phyloP scores from a whole-genome alignment of 1,140 invertebrate species.

The Dendroctonus ponderosae region DNA sequence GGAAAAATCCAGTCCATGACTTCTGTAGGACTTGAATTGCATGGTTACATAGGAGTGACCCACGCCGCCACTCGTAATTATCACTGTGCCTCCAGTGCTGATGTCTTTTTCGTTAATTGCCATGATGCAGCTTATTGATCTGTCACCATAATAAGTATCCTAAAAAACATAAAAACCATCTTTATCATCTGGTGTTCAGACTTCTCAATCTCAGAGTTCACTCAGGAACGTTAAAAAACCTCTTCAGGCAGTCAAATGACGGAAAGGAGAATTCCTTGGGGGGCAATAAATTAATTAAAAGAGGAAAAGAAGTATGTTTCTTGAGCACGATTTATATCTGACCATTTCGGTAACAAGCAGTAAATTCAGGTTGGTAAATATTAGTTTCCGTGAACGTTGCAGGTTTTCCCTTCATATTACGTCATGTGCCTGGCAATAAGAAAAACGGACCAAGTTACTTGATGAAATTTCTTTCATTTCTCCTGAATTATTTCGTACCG shows the following conservation, averaged over 20 bases:
- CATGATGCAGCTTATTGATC: constrained; percentile 4
- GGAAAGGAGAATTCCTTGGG: background rate
- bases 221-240: too few relatives aligned
- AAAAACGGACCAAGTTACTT: too few relatives aligned
- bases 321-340: background rate
- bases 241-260: too few relatives aligned
- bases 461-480: too few relatives aligned
- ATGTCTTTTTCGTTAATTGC: constrained; percentile 13
- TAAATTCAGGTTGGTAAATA: too few relatives aligned
- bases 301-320: background rate
- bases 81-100: constrained; percentile 13
- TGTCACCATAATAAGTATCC: constrained; percentile 1
- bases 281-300: background rate
- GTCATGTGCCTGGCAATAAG: too few relatives aligned
- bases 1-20: too few relatives aligned
- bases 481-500: too few relatives aligned
- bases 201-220: background rate
- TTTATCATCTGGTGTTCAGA: background rate
- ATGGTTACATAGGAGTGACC: background rate
- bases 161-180: constrained; percentile 1
- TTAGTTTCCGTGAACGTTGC: too few relatives aligned
- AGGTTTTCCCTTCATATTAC: too few relatives aligned
- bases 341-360: too few relatives aligned
- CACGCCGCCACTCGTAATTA: constrained; percentile 9
- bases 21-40: too few relatives aligned